These are phyloP conservation scores for Heliconius sara DNA, from an alignment of 2,888 invertebrate species.

Conservation along the genomic window DNA sequence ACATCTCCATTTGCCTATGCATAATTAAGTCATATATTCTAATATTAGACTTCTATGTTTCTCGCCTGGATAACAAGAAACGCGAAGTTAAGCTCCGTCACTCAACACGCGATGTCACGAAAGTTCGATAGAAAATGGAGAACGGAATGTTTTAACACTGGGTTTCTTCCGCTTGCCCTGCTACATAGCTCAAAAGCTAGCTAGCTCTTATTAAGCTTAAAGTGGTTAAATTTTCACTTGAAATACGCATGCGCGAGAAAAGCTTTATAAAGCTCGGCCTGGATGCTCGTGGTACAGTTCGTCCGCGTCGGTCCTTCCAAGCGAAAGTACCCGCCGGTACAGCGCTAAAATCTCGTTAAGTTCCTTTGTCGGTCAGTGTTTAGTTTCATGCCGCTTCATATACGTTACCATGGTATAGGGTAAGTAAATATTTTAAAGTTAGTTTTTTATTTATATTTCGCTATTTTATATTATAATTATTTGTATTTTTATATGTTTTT, in stretches of 20 bases:
- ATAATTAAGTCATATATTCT: no score
- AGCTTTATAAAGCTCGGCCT: not conserved
- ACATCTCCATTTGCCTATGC: no score
- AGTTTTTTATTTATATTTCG: not conserved
- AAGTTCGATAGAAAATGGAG: no score
- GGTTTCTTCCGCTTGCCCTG: no score
- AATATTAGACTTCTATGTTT: no score
- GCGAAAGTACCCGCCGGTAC: not conserved
- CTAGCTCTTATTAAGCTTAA: not conserved
- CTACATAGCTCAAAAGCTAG: not conserved
- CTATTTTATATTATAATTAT: not conserved
- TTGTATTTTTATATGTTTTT: constrained; percentile 21
- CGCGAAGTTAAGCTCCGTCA: no score
- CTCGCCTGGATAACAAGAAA: no score
- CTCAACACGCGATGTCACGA: no score
- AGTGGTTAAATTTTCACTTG: not conserved
- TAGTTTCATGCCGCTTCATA: not conserved
- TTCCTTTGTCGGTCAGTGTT: not conserved
- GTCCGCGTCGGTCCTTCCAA: constrained; percentile 1
- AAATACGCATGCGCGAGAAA: constrained; percentile 6
- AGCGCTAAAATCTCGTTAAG: not conserved
- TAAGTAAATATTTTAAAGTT: not conserved
- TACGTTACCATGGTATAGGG: not conserved
- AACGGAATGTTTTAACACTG: no score
- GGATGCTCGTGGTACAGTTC: constrained; percentile 2